Base-by-base conservation (phyloP, 2,888 invertebrate genomes). In the Drosophila cognata region DNA sequence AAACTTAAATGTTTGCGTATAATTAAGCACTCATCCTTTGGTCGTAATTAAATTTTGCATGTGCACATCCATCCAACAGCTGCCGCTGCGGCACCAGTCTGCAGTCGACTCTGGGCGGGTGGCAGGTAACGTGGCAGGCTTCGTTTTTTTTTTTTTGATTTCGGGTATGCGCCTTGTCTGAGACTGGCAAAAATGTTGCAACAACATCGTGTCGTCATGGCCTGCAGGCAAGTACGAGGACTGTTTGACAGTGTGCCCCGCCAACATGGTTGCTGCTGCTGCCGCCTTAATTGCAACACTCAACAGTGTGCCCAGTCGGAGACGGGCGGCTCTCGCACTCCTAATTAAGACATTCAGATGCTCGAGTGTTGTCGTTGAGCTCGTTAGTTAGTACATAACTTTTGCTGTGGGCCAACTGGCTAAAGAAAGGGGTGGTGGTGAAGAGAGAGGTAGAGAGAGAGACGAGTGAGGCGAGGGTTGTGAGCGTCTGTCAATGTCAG, bases 11-110 rank as follows among this genome's bases (percentile, higher is more conserved):
- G 92, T 92, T 92, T 92, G 91, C 90, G 90, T 92, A 88, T 92
- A 92, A 92, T 92, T 92, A 92, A 92, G 92, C 92, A 91, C 92
- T 92, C 92, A 92, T 92, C 91, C 92, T 92, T 92, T 92, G 91
- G 92, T 91, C 91, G 90, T 92, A 92, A 92, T 92, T 92, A 91
- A 92, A 92, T 92, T 92, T 92, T 90, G 91, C 89, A 92, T 92
- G 91, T 92, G 92, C 92, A 92, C 92, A 92, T 91, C 88, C 87
- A 86, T 91, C 88, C 87, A 86, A 74, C 85, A 83, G 84, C 81
- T 76, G 79, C 71, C 62, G 59, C 46, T 59, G 21, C 13, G 21
- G 16, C 52, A 53, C 5, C 33, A 21, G 21, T 53, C 52, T 10
- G 4, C 16, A 16, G 25, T 55, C 58, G 13, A 25, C 25, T 41